Conservation (phyloP, 2,113 vertebrate species). For the Acanthochromis polyacanthus region DNA sequence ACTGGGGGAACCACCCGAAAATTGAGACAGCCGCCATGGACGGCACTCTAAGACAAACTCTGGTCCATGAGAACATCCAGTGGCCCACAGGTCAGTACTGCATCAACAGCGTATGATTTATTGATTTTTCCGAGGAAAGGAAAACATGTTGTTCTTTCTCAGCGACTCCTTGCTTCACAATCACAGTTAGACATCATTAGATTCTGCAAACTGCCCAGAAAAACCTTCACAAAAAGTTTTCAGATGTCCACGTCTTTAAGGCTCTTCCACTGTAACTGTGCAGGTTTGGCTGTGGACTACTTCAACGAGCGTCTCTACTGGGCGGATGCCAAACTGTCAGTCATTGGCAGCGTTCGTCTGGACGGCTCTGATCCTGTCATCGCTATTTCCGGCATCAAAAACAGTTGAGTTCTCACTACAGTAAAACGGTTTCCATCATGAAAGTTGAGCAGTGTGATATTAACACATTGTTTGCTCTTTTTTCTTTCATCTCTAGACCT, state of each 20-base stretch:
- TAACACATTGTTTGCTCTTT: background rate
- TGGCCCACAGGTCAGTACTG: slow-evolving; percentile 91
- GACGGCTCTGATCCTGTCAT: slow-evolving; percentile 94
- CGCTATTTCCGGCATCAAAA: slow-evolving; percentile 90
- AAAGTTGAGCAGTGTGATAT: background rate
- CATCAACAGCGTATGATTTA: background rate
- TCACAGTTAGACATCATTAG: background rate
- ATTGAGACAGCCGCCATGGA: slow-evolving; percentile 98
- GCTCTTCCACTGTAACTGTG: background rate
- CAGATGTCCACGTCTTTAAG: background rate
- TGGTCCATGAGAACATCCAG: slow-evolving; percentile 96
- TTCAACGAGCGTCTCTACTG: slow-evolving; percentile 97
- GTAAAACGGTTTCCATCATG: background rate
- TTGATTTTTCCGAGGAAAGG: background rate
- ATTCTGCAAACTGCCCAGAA: background rate
- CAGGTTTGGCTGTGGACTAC: slow-evolving; percentile 96
- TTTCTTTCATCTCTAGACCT: slow-evolving; percentile 83
- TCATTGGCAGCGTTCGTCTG: slow-evolving; percentile 95
- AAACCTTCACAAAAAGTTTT: background rate
- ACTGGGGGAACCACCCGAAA: slow-evolving; percentile 99
- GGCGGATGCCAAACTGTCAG: slow-evolving; percentile 95
- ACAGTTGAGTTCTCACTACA: slow-evolving; percentile 83
- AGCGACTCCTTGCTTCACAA: no score
- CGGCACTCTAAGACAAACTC: slow-evolving; percentile 92
- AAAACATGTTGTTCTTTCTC: no score